Evolutionary conservation across 2,888 invertebrate genomes (phyloP).

Genomic region (Salpingus planirostris): DNA sequence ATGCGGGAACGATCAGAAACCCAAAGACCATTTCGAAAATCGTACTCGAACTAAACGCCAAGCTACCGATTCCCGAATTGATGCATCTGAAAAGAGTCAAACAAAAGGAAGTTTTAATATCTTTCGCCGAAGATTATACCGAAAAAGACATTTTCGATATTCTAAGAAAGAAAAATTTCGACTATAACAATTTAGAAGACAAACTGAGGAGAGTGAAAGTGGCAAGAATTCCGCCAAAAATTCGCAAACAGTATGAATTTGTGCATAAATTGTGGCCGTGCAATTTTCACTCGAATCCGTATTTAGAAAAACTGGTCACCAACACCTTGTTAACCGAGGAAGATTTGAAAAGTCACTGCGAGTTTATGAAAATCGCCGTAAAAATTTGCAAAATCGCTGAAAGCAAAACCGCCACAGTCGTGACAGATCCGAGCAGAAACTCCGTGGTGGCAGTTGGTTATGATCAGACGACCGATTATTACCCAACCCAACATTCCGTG

Average conservation of each 20-base stretch:
- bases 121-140: conserved; percentile 31
- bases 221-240: conserved; percentile 52
- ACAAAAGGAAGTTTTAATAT: conserved; percentile 51
- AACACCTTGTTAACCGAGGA: conserved; percentile 50
- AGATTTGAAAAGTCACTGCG: conserved; percentile 48
- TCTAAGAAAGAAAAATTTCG: conserved; percentile 44
- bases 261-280: conserved; percentile 65
- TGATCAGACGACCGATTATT: conserved; percentile 48
- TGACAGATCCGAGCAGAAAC: conserved; percentile 63
- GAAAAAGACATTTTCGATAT: conserved; percentile 25
- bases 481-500: conserved; percentile 72
- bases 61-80: conserved; percentile 51
- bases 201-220: conserved; percentile 49
- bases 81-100: conserved; percentile 67
- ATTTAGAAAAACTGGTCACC: conserved; percentile 57
- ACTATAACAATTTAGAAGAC: conserved; percentile 45
- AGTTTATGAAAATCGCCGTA: conserved; percentile 52
- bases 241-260: conserved; percentile 56
- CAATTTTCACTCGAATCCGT: conserved; percentile 73
- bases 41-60: conserved; percentile 50
- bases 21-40: conserved; percentile 54
- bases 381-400: conserved; percentile 41
- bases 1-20: conserved; percentile 51
- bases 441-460: conserved; percentile 60
- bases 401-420: conserved; percentile 47